A percentile compares a stretch with the other conserved stretches of the same genome.
These are phyloP conservation scores for Helicolenus hilgendorfi DNA, from an alignment of 2,797 vertebrate species.

Conservation along the genomic window DNA sequence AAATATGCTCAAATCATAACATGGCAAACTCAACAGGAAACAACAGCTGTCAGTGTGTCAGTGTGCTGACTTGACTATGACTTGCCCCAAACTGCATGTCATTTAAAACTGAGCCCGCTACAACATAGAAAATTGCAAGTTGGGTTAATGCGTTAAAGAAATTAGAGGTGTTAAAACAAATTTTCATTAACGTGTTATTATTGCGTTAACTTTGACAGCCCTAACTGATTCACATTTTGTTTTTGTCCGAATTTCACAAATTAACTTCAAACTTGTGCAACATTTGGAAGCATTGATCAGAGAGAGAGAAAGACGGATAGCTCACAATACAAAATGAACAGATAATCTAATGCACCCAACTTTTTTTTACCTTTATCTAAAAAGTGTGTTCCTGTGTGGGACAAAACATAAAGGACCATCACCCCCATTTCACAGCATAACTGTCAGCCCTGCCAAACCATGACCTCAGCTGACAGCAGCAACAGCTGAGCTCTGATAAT, in stretches of 20 bases:
- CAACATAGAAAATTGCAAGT: no score
- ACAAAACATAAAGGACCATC: conserved; percentile 11
- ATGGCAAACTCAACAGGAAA: neutral
- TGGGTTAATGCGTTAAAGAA: no score
- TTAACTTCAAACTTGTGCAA: neutral
- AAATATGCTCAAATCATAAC: no score
- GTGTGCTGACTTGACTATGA: no score
- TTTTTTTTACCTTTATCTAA: no score
- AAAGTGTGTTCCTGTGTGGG: neutral
- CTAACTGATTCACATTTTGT: neutral
- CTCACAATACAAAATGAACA: no score
- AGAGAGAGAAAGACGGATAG: neutral
- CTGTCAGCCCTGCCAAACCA: conserved; percentile 36
- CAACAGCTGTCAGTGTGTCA: no score
- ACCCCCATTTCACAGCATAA: conserved; percentile 29
- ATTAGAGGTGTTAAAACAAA: no score
- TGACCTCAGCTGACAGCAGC: conserved; percentile 53
- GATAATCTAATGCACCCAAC: neutral
- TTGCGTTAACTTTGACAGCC: no score
- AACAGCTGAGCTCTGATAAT: conserved; percentile 61
- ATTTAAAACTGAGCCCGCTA: no score
- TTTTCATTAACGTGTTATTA: no score
- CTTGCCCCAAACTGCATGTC: no score
- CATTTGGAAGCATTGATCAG: neutral
- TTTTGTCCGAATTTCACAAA: neutral